Conservation (phyloP, 2,797 vertebrate species). For the Tangara arthus region DNA sequence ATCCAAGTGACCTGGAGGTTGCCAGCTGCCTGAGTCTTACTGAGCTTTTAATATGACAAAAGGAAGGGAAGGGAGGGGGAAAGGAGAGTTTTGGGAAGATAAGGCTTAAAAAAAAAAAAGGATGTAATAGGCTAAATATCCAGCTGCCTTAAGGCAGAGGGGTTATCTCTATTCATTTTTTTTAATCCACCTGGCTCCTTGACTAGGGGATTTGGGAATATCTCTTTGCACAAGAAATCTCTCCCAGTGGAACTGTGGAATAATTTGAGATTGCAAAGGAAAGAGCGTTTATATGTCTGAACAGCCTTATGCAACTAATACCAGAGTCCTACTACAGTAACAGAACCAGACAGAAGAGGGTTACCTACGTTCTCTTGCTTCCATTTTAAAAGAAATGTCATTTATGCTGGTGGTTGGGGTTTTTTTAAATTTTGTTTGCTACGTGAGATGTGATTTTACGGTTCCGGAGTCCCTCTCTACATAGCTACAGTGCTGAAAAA, state of each 20-base stretch:
- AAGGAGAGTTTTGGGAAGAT: not conserved
- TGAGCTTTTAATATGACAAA: not conserved
- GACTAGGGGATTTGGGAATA: not conserved
- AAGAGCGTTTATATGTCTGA: not conserved
- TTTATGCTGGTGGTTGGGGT: fast-evolving
- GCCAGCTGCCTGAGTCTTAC: not conserved
- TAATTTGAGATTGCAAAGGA: not conserved
- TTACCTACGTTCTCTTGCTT: not conserved
- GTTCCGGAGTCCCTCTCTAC: not conserved
- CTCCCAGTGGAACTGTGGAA: not conserved
- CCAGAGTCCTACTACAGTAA: not conserved
- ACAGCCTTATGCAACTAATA: not conserved
- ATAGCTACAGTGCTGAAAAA: not conserved
- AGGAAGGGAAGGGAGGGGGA: not conserved
- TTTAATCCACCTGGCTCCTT: not conserved
- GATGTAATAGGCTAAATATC: not conserved
- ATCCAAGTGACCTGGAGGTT: not conserved
- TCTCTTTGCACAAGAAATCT: not conserved
- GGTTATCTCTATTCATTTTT: not conserved
- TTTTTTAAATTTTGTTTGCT: not conserved
- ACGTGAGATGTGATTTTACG: not conserved
- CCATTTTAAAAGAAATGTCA: not conserved
- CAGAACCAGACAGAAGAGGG: not conserved
- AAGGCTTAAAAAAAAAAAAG: not conserved
- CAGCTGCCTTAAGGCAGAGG: not conserved